Evolutionary conservation across 2,797 vertebrate genomes (phyloP).

Genomic region (Crenichthys baileyi): DNA sequence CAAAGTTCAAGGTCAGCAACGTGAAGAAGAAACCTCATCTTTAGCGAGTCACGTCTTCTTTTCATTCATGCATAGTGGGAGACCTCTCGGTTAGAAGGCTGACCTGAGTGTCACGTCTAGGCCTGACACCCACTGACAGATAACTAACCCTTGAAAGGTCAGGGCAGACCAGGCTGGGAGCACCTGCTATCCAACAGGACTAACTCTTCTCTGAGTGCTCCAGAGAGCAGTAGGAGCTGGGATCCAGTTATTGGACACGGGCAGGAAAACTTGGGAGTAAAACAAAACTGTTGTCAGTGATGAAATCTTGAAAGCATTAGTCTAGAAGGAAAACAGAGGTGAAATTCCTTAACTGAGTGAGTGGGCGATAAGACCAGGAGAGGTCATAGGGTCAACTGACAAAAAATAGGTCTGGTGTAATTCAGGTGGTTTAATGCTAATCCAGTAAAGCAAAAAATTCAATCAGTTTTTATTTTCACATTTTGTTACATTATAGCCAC

Average conservation of each 20-base stretch:
- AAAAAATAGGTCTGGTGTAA: constrained; percentile 12
- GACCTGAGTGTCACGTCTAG: constrained; percentile 86
- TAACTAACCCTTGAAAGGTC: constrained; percentile 87
- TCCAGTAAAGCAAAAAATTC: constrained; percentile 14
- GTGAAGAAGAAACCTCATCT: constrained; percentile 54
- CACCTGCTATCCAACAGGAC: constrained; percentile 89
- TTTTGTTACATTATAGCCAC: background rate
- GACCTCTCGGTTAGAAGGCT: constrained; percentile 85
- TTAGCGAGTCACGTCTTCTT: constrained; percentile 32
- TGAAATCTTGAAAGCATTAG: constrained; percentile 49
- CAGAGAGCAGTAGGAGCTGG: constrained; percentile 43
- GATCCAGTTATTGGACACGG: constrained; percentile 37
- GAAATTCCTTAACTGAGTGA: constrained; percentile 39
- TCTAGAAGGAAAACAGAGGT: constrained; percentile 45
- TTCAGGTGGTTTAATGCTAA: constrained; percentile 21
- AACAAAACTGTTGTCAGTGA: constrained; percentile 64
- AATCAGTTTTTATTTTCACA: no score
- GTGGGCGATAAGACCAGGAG: constrained; percentile 21
- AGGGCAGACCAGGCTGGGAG: constrained; percentile 78
- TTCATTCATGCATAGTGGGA: constrained; percentile 77
- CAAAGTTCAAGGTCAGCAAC: constrained; percentile 57
- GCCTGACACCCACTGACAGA: constrained; percentile 86
- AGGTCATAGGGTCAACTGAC: constrained; percentile 21
- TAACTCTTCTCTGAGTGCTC: constrained; percentile 60
- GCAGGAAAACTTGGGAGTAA: constrained; percentile 44